Percentiles rank a stretch among this genome's conserved stretches.
Conservation (phyloP, 2,888 invertebrate species). For the Pristionchus entomophagus region DNA sequence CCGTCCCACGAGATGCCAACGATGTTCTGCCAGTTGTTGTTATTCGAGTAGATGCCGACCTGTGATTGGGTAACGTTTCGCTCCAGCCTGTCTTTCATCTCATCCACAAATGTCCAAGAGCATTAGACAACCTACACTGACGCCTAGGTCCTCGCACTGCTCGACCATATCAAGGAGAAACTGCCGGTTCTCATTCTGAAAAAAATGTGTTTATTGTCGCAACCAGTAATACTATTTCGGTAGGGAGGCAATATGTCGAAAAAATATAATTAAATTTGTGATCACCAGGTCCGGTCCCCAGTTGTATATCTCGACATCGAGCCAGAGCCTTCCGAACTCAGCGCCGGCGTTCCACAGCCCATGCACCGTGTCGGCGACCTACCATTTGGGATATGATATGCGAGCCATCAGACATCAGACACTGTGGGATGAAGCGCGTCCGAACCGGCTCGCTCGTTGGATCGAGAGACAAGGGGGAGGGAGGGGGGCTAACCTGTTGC, state of each 20-base stretch:
- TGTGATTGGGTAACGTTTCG: too few relatives aligned
- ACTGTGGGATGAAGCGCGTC: too few relatives aligned
- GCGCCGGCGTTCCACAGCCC: conserved; percentile 49
- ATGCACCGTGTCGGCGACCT: conserved; percentile 42
- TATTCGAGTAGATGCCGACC: too few relatives aligned
- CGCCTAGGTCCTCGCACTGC: not conserved
- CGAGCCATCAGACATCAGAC: not conserved
- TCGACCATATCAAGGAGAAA: conserved; percentile 54
- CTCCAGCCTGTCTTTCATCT: too few relatives aligned
- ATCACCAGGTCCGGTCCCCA: not conserved
- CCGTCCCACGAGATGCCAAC: conserved; percentile 56
- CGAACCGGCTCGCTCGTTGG: not conserved
- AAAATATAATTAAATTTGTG: too few relatives aligned
- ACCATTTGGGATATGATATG: too few relatives aligned
- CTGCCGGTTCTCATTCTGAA: conserved; percentile 50
- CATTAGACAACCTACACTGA: not conserved
- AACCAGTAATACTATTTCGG: too few relatives aligned
- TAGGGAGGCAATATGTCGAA: too few relatives aligned
- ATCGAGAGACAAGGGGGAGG: too few relatives aligned
- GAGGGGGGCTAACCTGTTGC: too few relatives aligned
- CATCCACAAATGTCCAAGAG: too few relatives aligned
- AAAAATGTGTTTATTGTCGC: not conserved
- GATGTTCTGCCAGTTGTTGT: conserved; percentile 59
- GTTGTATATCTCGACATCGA: too few relatives aligned
- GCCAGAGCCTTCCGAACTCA: conserved; percentile 56